These are phyloP conservation scores for Rhagonycha fulva DNA, from an alignment of 2,888 invertebrate species.

Conservation along the genomic window DNA sequence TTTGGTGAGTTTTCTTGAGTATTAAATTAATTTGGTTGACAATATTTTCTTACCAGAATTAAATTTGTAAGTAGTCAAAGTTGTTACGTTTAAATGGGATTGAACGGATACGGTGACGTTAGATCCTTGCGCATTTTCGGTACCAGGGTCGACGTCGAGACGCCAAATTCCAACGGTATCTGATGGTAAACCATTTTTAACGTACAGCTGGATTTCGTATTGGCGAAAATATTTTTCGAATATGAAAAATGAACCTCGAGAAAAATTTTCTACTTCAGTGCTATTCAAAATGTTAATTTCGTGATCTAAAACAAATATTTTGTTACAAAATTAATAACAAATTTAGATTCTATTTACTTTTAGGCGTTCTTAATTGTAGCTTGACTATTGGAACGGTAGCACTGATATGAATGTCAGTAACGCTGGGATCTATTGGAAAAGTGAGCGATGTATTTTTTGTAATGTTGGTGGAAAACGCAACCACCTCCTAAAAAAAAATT, in stretches of 20 bases:
- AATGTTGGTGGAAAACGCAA: constrained; percentile 30
- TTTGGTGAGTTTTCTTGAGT: not conserved
- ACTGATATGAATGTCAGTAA: constrained; percentile 42
- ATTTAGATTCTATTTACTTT: constrained; percentile 35
- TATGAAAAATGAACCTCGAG: constrained; percentile 45
- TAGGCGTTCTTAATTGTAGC: constrained; percentile 39
- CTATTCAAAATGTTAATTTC: constrained; percentile 59
- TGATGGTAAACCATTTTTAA: constrained; percentile 31
- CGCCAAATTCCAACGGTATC: constrained; percentile 45
- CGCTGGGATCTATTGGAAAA: constrained; percentile 54
- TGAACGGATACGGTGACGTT: constrained; percentile 46
- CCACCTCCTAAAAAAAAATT: constrained; percentile 29
- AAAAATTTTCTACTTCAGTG: constrained; percentile 57
- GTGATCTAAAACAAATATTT: constrained; percentile 51
- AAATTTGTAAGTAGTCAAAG: constrained; percentile 10
- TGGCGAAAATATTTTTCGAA: constrained; percentile 43
- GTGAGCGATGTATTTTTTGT: constrained; percentile 43
- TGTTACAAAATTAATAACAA: not conserved
- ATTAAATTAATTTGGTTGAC: not conserved
- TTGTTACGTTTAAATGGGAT: constrained; percentile 35
- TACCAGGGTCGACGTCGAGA: constrained; percentile 38
- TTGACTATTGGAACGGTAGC: constrained; percentile 33
- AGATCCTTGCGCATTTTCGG: constrained; percentile 33
- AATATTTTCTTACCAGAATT: constrained; percentile 12
- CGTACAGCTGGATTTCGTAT: constrained; percentile 43